Conservation (phyloP, 64 coral and sea anemone species). For the Anthopleura sola region DNA sequence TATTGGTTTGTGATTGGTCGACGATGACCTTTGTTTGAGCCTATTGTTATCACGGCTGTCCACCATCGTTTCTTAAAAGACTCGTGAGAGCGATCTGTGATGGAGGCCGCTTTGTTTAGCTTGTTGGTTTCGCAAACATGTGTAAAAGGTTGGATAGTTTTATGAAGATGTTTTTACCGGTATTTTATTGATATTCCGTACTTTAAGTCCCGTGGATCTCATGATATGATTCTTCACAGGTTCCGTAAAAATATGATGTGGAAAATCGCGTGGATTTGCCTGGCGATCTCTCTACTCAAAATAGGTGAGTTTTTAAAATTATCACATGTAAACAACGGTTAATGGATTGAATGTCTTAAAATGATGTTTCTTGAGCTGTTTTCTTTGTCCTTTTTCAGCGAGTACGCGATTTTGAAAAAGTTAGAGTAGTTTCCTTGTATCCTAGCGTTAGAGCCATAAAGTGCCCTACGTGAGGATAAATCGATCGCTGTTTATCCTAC, state of each 20-base stretch:
- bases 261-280: slow-evolving; percentile 41
- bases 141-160: slow-evolving; percentile 29
- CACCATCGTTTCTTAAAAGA: slow-evolving; percentile 10
- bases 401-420: neutral
- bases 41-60: slow-evolving; percentile 4
- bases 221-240: slow-evolving; percentile 17
- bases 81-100: neutral
- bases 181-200: neutral
- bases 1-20: slow-evolving; percentile 7
- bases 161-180: neutral
- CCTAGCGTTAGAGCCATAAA: neutral
- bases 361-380: neutral
- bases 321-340: neutral
- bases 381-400: neutral
- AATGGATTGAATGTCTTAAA: neutral
- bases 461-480: neutral
- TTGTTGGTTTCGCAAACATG: slow-evolving; percentile 54
- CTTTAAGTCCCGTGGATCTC: neutral
- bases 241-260: slow-evolving; percentile 32
- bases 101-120: slow-evolving; percentile 12
- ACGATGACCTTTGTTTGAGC: slow-evolving; percentile 25
- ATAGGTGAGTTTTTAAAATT: slow-evolving; percentile 50
- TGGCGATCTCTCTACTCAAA: slow-evolving; percentile 25
- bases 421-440: neutral
- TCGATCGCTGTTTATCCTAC: neutral